These are phyloP conservation scores for Hiodon tergisus DNA, from an alignment of 2,113 vertebrate species.

Conservation along the genomic window DNA sequence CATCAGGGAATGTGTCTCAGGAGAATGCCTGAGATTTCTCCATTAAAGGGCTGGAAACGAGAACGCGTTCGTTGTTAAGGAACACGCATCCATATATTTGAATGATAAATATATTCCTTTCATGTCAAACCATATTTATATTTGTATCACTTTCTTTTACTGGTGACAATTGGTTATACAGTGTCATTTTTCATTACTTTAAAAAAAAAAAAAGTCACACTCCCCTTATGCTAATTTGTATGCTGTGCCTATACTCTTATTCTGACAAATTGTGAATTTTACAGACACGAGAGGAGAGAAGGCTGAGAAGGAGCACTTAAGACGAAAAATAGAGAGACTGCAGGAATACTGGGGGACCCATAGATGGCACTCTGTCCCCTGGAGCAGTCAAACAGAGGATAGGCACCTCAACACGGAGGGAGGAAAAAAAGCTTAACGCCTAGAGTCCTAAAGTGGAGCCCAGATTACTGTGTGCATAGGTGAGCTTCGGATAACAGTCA, in stretches of 20 bases:
- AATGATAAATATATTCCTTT: constrained; percentile 14
- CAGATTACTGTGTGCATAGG: constrained; percentile 13
- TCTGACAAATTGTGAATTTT: constrained; percentile 10
- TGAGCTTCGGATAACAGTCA: constrained; percentile 11
- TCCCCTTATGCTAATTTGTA: constrained; percentile 15
- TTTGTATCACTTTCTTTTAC: background rate
- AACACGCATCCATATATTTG: constrained; percentile 2
- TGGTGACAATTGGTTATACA: background rate
- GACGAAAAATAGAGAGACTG: background rate
- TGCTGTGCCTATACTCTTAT: constrained; percentile 2
- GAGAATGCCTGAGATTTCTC: constrained; percentile 5
- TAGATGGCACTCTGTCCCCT: constrained; percentile 34
- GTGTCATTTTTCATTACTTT: constrained; percentile 14
- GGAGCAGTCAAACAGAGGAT: constrained; percentile 2
- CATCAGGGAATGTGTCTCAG: background rate
- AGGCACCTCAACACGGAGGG: background rate
- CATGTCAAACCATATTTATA: background rate
- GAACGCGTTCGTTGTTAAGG: background rate
- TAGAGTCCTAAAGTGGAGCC: constrained; percentile 12
- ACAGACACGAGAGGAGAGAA: background rate
- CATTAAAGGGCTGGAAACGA: constrained; percentile 10
- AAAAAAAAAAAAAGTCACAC: background rate
- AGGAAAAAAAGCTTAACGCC: background rate
- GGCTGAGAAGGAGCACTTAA: background rate
- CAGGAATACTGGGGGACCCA: constrained; percentile 17